phyloP scores from a whole-genome alignment of 2,888 invertebrate genomes.

The Hedychridium roseum region DNA sequence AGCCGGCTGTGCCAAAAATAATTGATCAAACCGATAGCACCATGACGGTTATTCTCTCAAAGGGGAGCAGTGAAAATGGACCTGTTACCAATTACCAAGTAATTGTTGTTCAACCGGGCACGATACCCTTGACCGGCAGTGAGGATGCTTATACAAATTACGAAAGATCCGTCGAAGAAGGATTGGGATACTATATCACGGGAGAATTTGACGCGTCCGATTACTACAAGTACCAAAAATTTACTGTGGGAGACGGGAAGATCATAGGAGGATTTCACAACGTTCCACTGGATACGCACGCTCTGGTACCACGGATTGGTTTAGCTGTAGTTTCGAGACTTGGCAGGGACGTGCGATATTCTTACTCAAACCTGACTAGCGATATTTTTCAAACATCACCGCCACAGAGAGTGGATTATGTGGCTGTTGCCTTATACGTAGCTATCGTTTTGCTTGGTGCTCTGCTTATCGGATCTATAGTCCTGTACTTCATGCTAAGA shows the following conservation, averaged over 20 bases:
- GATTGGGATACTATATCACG: constrained; percentile 81
- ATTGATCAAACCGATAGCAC: constrained; percentile 70
- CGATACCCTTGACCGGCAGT: constrained; percentile 71
- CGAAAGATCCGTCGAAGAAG: constrained; percentile 72
- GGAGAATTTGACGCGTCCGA: constrained; percentile 78
- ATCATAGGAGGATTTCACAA: constrained; percentile 81
- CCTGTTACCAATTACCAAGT: constrained; percentile 80
- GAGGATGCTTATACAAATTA: constrained; percentile 68
- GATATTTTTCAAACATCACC: constrained; percentile 12
- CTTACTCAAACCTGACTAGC: constrained; percentile 50
- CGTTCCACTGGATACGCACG: constrained; percentile 72
- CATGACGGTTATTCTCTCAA: constrained; percentile 73
- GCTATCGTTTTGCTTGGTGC: constrained; percentile 77
- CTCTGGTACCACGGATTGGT: constrained; percentile 45
- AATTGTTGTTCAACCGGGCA: constrained; percentile 73
- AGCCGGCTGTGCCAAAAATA: constrained; percentile 74
- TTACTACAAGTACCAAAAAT: constrained; percentile 66
- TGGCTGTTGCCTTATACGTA: constrained; percentile 66
- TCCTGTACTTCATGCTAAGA: constrained; percentile 71
- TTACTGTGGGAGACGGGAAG: constrained; percentile 80
- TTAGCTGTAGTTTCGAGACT: constrained; percentile 65
- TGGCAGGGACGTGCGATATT: constrained; percentile 55
- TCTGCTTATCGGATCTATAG: constrained; percentile 72
- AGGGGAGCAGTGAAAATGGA: constrained; percentile 78
- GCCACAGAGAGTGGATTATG: constrained; percentile 24